Base-by-base conservation (phyloP, 2,113 vertebrate species). In the Heptranchias perlo region DNA sequence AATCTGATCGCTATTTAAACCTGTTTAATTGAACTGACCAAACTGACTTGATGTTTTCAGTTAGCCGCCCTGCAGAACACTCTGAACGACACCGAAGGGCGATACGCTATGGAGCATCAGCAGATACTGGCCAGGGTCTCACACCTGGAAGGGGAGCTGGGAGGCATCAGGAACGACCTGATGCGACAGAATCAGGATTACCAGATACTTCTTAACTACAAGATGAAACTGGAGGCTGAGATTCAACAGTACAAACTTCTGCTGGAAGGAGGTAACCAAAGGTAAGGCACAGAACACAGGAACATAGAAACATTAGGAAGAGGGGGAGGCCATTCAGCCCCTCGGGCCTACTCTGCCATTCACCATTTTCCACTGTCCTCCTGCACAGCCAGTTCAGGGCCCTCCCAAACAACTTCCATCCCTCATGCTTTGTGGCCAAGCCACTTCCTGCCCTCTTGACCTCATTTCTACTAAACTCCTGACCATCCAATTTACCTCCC, bases 221-320 rank as follows among this genome's bases (percentile, higher is more conserved):
- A 96, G 96, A 96, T 96, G 96, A 61, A 96, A 14, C 96, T 96
- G 61, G 96, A 96, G 44, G 14, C 11, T 13, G 96, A 96, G 89
- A 96, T 96, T 35, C 0, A 0, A 1, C 35, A 65, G 21, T 96
- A 96, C 96, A 62, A 8, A 28, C 0, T 1, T 1, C 89, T 96
- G 0, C 62, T 96, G 25, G 35, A 8, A 0, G 89, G 89, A 21
- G 44, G 65, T 0, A 25, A 4, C 1, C 54, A 44, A 39, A 86
- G 39, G 96, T 96, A 87, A 35, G 76, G 18, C 35, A 28, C 21
- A 39, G 31, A 31, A 11, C n/a, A n/a, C 8, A 7, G 5, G 73
- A 76, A n/a, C n/a, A n/a, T n/a, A n/a, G n/a, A n/a, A n/a, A n/a
- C n/a, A n/a, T n/a, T n/a, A n/a, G n/a, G n/a, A n/a, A n/a, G n/a